Percentiles rank a stretch among this genome's conserved stretches.
phyloP scores from a whole-genome alignment of 2,113 vertebrate species.

The Probosciger aterrimus region DNA sequence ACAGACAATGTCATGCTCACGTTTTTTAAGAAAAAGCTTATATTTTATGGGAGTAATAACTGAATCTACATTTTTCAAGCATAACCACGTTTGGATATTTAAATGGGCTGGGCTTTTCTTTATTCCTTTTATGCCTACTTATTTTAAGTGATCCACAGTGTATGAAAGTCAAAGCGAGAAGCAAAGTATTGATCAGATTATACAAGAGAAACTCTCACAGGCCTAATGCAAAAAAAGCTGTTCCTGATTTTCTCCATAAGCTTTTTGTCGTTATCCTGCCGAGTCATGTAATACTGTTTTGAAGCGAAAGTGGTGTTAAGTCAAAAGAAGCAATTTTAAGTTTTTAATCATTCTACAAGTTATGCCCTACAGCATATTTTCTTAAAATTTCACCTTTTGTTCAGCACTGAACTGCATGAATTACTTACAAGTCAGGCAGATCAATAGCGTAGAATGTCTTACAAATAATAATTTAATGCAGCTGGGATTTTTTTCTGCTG shows the following conservation, averaged over 20 bases:
- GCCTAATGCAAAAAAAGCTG: neutral
- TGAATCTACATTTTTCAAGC: neutral
- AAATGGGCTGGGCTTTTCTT: neutral
- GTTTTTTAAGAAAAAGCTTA: neutral
- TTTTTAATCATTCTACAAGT: constrained; percentile 52
- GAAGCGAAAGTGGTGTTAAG: constrained; percentile 16
- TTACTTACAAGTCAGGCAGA: constrained; percentile 60
- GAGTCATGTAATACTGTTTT: neutral
- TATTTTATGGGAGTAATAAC: neutral
- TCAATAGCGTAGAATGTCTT: constrained; percentile 60
- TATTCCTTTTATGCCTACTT: neutral
- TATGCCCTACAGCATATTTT: constrained; percentile 35
- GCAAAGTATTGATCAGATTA: neutral
- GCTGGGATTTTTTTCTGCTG: constrained; percentile 7
- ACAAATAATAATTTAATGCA: constrained; percentile 64
- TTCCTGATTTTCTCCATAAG: constrained; percentile 6
- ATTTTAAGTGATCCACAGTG: neutral
- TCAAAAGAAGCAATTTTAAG: constrained; percentile 46
- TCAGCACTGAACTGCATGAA: constrained; percentile 43
- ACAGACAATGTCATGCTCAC: neutral
- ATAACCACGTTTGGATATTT: neutral
- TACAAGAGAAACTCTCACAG: neutral
- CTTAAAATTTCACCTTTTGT: constrained; percentile 50
- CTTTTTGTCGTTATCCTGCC: neutral
- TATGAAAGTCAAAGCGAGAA: constrained; percentile 32